These are phyloP conservation scores for Gallinago stenura DNA, from an alignment of 2,797 vertebrate genomes.

Conservation along the genomic window DNA sequence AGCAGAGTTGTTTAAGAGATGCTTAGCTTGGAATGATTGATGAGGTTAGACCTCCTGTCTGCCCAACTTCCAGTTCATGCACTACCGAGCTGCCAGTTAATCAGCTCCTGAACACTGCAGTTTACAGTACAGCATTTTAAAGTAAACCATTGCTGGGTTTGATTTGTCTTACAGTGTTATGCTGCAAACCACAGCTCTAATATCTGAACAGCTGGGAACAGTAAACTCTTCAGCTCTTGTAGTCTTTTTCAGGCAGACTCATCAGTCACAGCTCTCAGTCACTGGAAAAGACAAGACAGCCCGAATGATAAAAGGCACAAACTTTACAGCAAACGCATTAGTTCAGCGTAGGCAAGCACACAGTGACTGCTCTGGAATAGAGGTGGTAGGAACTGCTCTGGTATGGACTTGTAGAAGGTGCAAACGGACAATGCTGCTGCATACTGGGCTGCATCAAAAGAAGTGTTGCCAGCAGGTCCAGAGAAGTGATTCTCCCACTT, in stretches of 20 bases:
- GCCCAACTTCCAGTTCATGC: not conserved
- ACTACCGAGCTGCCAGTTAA: not conserved
- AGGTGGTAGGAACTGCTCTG: not conserved
- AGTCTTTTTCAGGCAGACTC: not conserved
- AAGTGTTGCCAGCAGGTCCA: too few species aligned
- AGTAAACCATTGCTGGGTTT: not conserved
- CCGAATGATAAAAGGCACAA: not conserved
- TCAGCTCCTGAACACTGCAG: conserved; percentile 6
- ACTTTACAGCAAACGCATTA: not conserved
- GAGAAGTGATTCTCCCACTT: too few species aligned
- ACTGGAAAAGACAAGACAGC: not conserved
- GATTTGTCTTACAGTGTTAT: not conserved
- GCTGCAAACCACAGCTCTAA: conserved; percentile 11
- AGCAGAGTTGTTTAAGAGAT: not conserved
- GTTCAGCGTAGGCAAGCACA: not conserved
- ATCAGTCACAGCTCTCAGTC: not conserved
- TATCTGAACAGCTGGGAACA: conserved; percentile 7
- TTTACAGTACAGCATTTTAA: conserved; percentile 25
- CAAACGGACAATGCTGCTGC: not conserved
- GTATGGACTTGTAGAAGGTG: not conserved
- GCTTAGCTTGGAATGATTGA: not conserved
- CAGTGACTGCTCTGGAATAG: not conserved
- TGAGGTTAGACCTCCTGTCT: not conserved
- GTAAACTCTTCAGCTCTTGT: not conserved
- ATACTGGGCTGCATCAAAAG: not conserved